Percentiles rank a stretch among this genome's conserved stretches.
Evolutionary conservation across 2,113 vertebrate species (phyloP).

Genomic region (Nicator chloris): DNA sequence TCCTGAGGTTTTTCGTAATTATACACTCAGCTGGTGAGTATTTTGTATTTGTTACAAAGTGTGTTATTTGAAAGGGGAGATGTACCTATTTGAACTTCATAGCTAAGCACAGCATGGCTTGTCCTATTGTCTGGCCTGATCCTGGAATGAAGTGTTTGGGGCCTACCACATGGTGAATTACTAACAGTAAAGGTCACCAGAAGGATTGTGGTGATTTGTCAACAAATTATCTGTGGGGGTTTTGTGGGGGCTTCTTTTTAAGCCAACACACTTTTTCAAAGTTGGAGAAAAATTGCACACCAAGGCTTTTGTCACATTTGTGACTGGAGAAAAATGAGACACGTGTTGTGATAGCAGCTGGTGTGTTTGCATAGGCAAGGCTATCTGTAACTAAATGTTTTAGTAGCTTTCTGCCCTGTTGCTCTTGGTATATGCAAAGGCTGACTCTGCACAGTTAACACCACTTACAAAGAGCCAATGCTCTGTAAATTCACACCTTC

Average conservation of each 20-base stretch:
- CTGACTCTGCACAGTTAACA: not conserved
- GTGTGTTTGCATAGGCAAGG: not conserved
- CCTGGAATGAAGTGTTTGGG: not conserved
- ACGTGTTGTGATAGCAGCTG: not conserved
- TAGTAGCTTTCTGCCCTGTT: not conserved
- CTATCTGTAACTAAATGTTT: not conserved
- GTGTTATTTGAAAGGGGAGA: not conserved
- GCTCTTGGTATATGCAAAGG: not conserved
- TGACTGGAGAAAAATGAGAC: not conserved
- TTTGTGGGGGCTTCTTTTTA: not conserved
- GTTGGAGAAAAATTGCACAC: not conserved
- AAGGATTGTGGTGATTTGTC: not conserved
- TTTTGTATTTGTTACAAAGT: too few species aligned
- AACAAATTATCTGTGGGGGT: not conserved
- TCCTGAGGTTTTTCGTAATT: too few species aligned
- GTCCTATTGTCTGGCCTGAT: not conserved
- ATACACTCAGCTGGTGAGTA: too few species aligned
- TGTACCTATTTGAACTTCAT: not conserved
- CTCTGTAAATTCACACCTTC: not conserved
- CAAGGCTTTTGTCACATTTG: not conserved
- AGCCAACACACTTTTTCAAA: not conserved
- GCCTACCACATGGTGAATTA: not conserved
- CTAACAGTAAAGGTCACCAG: not conserved
- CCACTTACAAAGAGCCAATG: not conserved
- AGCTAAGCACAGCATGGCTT: not conserved